A percentile compares a stretch with the other conserved stretches of the same genome.
phyloP scores from a whole-genome alignment of 2,797 vertebrate genomes.

The Peromyscus nudipes region DNA sequence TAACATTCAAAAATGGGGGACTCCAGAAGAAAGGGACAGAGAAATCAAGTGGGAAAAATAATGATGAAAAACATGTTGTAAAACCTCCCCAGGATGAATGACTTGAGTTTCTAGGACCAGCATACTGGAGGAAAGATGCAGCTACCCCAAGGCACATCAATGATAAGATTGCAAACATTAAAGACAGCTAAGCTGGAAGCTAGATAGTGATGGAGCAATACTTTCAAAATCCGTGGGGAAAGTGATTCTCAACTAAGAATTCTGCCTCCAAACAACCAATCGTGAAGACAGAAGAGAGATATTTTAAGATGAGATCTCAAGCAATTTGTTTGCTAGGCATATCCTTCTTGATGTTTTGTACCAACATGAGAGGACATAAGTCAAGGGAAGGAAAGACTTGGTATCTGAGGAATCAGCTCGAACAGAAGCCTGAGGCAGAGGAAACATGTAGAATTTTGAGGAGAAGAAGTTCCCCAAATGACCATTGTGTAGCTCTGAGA shows the following conservation, averaged over 20 bases:
- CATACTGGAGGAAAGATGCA: not conserved
- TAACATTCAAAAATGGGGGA: not conserved
- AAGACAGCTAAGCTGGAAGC: not conserved
- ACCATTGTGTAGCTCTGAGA: not conserved
- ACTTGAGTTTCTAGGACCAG: not conserved
- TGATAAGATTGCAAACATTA: conserved; percentile 6
- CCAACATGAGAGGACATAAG: not conserved
- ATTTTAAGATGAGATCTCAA: conserved; percentile 13
- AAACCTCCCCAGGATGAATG: not conserved
- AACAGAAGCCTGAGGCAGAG: not conserved
- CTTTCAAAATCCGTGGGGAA: conserved; percentile 44
- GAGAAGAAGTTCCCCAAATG: not conserved
- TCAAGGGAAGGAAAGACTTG: not conserved
- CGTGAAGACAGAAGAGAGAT: not conserved
- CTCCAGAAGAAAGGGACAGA: not conserved
- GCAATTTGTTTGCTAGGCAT: not conserved
- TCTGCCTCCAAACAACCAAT: conserved; percentile 25
- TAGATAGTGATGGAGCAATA: not conserved
- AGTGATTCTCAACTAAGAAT: conserved; percentile 24
- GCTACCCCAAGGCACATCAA: not conserved
- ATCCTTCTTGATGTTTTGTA: not conserved
- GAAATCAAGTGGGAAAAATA: conserved; percentile 7
- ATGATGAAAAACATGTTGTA: not conserved
- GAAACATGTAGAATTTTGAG: not conserved
- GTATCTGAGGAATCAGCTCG: not conserved